Evolutionary conservation across 2,113 vertebrate genomes (phyloP).

Genomic region (Fukomys damarensis): DNA sequence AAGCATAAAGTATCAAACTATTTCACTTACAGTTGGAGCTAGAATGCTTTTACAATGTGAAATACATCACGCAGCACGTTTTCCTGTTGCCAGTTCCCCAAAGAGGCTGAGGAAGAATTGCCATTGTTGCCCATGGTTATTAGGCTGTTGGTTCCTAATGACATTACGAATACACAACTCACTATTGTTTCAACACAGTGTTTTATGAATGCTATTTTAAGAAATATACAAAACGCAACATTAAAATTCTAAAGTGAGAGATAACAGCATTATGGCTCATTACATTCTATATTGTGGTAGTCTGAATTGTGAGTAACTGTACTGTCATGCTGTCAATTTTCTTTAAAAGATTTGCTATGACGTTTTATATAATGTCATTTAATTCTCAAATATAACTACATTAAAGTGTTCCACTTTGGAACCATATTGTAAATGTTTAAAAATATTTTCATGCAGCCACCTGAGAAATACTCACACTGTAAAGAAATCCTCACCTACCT

Average conservation of each 20-base stretch:
- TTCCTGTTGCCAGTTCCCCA: conserved; percentile 68
- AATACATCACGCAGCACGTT: conserved; percentile 54
- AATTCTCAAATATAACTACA: conserved; percentile 78
- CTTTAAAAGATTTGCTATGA: conserved; percentile 78
- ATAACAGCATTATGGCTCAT: conserved; percentile 86
- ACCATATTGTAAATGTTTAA: conserved; percentile 66
- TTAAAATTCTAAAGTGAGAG: conserved; percentile 86
- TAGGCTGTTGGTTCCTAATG: conserved; percentile 77
- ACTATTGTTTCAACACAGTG: conserved; percentile 74
- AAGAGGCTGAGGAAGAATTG: conserved; percentile 60
- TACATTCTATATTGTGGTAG: conserved; percentile 80
- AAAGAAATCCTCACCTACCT: conserved; percentile 44
- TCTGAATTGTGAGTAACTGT: conserved; percentile 84
- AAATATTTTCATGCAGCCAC: conserved; percentile 69
- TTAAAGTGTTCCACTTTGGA: conserved; percentile 66
- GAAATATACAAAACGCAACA: conserved; percentile 82
- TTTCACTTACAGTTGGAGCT: conserved; percentile 50
- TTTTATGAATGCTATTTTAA: conserved; percentile 86
- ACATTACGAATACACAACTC: conserved; percentile 76
- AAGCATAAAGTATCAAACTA: conserved; percentile 51
- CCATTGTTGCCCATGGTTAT: conserved; percentile 71
- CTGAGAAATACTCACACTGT: conserved; percentile 49
- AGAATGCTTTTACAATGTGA: conserved; percentile 43
- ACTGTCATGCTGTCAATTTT: conserved; percentile 81
- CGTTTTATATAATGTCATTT: conserved; percentile 79